phyloP scores from a whole-genome alignment of 2,888 invertebrate genomes.

The Cephus pulcher region DNA sequence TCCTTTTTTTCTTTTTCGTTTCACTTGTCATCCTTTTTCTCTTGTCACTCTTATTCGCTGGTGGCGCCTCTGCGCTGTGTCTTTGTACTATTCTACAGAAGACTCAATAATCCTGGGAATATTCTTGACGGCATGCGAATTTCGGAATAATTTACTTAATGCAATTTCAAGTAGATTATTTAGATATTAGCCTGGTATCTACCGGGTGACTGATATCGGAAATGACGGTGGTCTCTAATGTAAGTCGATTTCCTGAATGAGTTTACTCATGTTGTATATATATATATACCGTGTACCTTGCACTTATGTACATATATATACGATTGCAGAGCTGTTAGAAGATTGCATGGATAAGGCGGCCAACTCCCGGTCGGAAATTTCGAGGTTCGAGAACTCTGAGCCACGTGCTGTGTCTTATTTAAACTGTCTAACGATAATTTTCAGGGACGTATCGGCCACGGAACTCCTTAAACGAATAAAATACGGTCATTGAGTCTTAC shows the following conservation, averaged over 20 bases:
- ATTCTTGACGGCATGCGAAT: neutral
- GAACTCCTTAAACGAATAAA: neutral
- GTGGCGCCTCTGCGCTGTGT: neutral
- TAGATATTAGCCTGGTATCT: neutral
- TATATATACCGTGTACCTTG: neutral
- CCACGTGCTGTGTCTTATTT: neutral
- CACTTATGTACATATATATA: neutral
- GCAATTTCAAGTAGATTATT: neutral
- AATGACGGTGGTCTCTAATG: neutral
- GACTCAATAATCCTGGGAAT: neutral
- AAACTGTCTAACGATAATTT: neutral
- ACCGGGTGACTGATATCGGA: neutral
- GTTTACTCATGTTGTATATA: neutral
- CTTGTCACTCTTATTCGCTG: neutral
- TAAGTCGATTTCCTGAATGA: neutral
- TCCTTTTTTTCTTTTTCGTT: too few relatives aligned
- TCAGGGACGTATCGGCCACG: neutral
- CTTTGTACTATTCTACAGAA: neutral
- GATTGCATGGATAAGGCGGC: neutral
- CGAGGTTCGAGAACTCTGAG: neutral
- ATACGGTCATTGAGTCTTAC: conserved; percentile 2
- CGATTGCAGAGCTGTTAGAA: neutral
- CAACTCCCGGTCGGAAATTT: neutral
- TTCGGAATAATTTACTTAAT: neutral
- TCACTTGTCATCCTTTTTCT: neutral